These are phyloP conservation scores for Eupithecia tripunctaria DNA, from an alignment of 2,888 invertebrate genomes.

Conservation along the genomic window DNA sequence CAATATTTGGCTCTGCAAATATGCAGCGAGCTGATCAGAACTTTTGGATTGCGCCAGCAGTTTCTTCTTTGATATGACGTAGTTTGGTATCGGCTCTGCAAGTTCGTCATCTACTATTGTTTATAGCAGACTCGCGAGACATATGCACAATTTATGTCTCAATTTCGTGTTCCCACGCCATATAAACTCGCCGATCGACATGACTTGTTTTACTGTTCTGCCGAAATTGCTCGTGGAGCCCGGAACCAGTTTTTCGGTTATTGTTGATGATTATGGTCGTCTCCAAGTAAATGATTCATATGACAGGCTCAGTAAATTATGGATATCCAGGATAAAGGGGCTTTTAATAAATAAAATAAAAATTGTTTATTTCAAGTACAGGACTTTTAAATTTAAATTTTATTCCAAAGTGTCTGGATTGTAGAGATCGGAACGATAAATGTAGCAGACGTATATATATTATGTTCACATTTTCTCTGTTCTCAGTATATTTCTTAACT, in stretches of 20 bases:
- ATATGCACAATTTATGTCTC: slow-evolving; percentile 51
- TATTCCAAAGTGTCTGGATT: background rate
- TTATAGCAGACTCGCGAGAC: slow-evolving; percentile 35
- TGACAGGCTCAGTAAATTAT: slow-evolving; percentile 10
- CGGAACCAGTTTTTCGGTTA: slow-evolving; percentile 14
- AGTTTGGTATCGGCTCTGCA: slow-evolving; percentile 35
- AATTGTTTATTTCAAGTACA: no score
- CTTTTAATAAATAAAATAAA: no score
- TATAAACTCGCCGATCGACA: slow-evolving; percentile 44
- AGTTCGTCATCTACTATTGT: slow-evolving; percentile 41
- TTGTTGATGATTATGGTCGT: slow-evolving; percentile 5
- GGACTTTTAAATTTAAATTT: background rate
- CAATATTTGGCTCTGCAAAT: background rate
- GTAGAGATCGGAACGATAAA: background rate
- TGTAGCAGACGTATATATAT: background rate
- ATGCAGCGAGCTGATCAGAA: slow-evolving; percentile 11
- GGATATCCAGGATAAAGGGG: background rate
- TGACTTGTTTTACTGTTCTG: slow-evolving; percentile 37
- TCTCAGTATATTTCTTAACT: background rate
- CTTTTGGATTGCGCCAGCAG: slow-evolving; percentile 26
- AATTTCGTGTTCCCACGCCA: slow-evolving; percentile 51
- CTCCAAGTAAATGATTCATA: slow-evolving; percentile 13
- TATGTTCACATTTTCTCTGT: background rate
- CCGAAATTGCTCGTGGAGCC: slow-evolving; percentile 7
- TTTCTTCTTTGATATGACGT: slow-evolving; percentile 18